A percentile compares a stretch with the other conserved stretches of the same genome.
Conservation (phyloP, 2,113 vertebrate genomes). For the Catagonus wagneri region DNA sequence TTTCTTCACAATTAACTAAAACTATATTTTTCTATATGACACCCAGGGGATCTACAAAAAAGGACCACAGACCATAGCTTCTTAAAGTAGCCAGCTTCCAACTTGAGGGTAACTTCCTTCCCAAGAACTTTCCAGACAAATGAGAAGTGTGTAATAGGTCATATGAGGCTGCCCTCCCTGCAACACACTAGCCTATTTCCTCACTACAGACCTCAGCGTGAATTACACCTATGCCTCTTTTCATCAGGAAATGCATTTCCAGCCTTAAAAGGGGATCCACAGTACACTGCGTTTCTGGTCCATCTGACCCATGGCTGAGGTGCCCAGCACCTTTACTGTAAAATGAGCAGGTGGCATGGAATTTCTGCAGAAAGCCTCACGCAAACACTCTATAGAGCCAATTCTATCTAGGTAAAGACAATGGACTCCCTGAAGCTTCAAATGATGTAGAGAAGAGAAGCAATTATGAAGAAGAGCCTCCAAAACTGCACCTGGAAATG, state of each 20-base stretch:
- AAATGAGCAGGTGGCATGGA: neutral
- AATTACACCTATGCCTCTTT: neutral
- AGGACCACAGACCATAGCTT: neutral
- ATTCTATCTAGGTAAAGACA: neutral
- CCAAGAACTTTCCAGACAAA: conserved; percentile 54
- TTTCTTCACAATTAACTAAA: conserved; percentile 52
- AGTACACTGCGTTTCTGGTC: neutral
- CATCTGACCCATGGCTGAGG: neutral
- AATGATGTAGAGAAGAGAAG: neutral
- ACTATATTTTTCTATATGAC: conserved; percentile 59
- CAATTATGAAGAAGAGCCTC: neutral
- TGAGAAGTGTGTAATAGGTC: neutral
- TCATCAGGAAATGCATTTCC: conserved; percentile 33
- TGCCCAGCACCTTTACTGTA: neutral
- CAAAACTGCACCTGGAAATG: neutral
- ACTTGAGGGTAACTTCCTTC: conserved; percentile 48
- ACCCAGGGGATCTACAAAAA: conserved; percentile 35
- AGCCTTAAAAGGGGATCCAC: neutral
- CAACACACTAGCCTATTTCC: neutral
- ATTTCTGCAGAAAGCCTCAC: neutral
- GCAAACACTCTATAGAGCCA: neutral
- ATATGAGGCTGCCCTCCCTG: neutral
- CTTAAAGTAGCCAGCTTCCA: conserved; percentile 19
- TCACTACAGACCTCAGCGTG: neutral
- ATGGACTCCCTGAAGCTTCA: neutral